Percentiles rank a stretch among this genome's conserved stretches.
Conservation (phyloP, 2,888 invertebrate genomes). For the Oasisia sp. region DNA sequence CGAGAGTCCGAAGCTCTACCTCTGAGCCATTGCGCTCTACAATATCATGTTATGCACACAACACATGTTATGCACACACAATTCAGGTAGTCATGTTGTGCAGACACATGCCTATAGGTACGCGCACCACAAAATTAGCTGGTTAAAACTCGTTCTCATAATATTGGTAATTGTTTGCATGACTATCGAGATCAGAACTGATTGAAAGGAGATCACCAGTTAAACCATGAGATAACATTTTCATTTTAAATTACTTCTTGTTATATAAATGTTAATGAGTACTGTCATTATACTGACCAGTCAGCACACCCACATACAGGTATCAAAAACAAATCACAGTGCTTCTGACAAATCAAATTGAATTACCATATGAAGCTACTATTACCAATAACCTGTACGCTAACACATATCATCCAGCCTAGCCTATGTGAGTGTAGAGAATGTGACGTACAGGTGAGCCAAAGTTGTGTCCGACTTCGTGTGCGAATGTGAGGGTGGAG, state of each 20-base stretch:
- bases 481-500: slow-evolving; percentile 95
- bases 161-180: neutral
- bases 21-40: no score
- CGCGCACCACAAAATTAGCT: neutral
- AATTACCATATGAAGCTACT: neutral
- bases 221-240: neutral
- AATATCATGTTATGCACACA: no score
- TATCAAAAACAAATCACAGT: no score
- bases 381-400: neutral
- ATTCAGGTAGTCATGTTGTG: no score
- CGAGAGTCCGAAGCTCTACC: no score
- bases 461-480: slow-evolving; percentile 99
- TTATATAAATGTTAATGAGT: no score
- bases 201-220: neutral
- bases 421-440: neutral
- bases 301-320: no score
- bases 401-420: neutral
- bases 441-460: slow-evolving; percentile 69
- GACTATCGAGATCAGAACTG: neutral
- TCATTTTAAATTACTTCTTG: neutral
- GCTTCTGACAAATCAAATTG: neutral
- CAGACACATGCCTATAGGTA: neutral
- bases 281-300: no score
- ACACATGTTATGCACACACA: no score
- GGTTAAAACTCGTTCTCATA: neutral